Evolutionary conservation across 2,113 vertebrate genomes (phyloP).

Genomic region (Piaya cayana): DNA sequence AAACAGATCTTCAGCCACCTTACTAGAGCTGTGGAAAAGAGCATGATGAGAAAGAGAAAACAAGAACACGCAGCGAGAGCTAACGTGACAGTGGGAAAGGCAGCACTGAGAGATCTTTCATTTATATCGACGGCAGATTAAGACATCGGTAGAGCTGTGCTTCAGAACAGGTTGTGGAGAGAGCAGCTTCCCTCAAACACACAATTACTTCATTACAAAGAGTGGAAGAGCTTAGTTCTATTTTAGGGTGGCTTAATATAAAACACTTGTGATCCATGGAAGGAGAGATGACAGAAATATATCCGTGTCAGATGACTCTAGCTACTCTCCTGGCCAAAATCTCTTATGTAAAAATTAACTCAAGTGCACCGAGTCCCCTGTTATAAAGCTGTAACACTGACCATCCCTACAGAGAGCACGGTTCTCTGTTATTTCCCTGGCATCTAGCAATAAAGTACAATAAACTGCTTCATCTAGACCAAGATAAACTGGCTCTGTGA

Average conservation of each 20-base stretch:
- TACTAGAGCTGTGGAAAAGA: conserved; percentile 7
- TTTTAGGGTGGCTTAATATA: conserved; percentile 72
- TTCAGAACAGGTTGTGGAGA: conserved; percentile 3
- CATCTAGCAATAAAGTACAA: not conserved
- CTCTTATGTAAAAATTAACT: conserved; percentile 66
- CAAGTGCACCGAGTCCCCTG: conserved; percentile 11
- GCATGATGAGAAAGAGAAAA: conserved; percentile 18
- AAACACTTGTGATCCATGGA: conserved; percentile 75
- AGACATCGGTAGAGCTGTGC: conserved; percentile 35
- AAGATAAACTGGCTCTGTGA: not conserved
- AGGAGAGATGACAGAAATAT: conserved; percentile 73
- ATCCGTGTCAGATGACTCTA: conserved; percentile 65
- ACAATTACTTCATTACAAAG: conserved; percentile 73
- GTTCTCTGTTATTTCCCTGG: not conserved
- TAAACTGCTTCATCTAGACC: not conserved
- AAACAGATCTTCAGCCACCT: conserved; percentile 43
- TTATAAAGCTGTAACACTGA: not conserved
- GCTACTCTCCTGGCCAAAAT: conserved; percentile 60
- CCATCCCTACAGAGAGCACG: not conserved
- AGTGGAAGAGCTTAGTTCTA: conserved; percentile 67
- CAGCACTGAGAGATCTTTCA: not conserved
- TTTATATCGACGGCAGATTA: not conserved
- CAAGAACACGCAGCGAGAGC: not conserved
- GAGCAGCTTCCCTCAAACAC: conserved; percentile 54
- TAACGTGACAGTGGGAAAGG: not conserved